Evolutionary conservation across 30 jellyfish, hydroid and myxozoan species (phyloP), one percentile per base, ranked within the genome.

Genomic region (Cassiopea xamachana): DNA sequence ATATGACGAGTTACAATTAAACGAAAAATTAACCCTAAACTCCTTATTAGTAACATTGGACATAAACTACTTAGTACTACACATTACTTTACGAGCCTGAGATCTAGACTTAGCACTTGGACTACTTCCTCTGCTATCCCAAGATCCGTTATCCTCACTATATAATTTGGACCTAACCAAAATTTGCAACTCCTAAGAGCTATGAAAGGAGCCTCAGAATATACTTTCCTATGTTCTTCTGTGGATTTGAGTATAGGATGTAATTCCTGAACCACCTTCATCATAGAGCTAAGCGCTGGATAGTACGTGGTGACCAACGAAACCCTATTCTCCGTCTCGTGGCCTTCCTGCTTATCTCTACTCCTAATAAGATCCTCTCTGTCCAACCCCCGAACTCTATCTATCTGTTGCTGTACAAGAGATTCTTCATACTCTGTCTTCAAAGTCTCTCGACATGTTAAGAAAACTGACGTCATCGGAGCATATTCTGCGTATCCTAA

Each of bases 31-130:
- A 27, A 27, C 39, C 39, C 39, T 27, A 27, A 27, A 55, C 12
- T 55, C 64, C 64, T 55, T 55, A 6, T 10, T 55, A 55, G 64
- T 55, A 10, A 2, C 15, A 64, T 64, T 2, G 74, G 74, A 64
- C 27, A 16, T 64, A 17, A 64, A 7, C 8, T 16, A 5, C 19
- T 64, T 17, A 13, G 39, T 44, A 13, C 46, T 7, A 46, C 48
- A 75, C 84, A 75, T 46, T n/a, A 75, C 84, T 5, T 44, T 39
- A 75, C 69, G 46, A 51, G 64, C 84, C 19, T 46, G 84, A 75
- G 70, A 75, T 46, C 84, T 3, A 39, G 84, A 75, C 84, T 75
- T 75, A 51, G 27, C 19, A 75, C 17, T 2, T n/a, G 18, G 70
- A 45, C 39, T 27, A 27, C 39, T 27, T 27, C 39, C 39, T 27